phyloP scores from a whole-genome alignment of 2,888 invertebrate species.

The Vanessa cardui region DNA sequence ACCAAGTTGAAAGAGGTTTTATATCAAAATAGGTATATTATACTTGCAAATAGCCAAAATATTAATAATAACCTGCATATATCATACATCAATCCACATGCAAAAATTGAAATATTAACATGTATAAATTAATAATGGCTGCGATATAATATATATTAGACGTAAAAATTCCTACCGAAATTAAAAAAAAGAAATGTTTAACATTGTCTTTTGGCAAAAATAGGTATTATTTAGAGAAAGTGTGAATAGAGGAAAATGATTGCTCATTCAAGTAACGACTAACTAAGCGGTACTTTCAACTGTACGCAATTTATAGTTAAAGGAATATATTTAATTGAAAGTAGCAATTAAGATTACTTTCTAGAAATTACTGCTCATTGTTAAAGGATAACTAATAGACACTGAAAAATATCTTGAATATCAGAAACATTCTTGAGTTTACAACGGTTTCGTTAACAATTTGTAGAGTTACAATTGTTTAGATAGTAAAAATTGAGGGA shows the following conservation, averaged over 20 bases:
- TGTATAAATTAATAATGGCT: no score
- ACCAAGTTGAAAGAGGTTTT: no score
- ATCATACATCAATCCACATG: no score
- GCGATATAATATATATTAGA: no score
- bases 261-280: constrained; percentile 32
- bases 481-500: constrained; percentile 28
- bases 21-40: no score
- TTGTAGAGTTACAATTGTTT: neutral
- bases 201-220: no score
- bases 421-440: constrained; percentile 16
- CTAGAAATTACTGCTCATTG: constrained; percentile 38
- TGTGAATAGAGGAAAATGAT: constrained; percentile 32
- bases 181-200: no score
- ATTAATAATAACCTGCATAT: no score
- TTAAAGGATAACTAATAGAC: constrained; percentile 26
- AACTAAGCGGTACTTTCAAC: constrained; percentile 33
- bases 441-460: neutral
- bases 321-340: constrained; percentile 42
- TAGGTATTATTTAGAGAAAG: constrained; percentile 24
- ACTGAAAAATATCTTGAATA: constrained; percentile 25
- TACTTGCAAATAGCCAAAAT: no score
- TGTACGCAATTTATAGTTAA: constrained; percentile 37
- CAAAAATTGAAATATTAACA: no score
- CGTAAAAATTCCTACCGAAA: no score
- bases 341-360: constrained; percentile 44